phyloP scores from a whole-genome alignment of 1,140 invertebrate species.

The Drosophila bifasciata region DNA sequence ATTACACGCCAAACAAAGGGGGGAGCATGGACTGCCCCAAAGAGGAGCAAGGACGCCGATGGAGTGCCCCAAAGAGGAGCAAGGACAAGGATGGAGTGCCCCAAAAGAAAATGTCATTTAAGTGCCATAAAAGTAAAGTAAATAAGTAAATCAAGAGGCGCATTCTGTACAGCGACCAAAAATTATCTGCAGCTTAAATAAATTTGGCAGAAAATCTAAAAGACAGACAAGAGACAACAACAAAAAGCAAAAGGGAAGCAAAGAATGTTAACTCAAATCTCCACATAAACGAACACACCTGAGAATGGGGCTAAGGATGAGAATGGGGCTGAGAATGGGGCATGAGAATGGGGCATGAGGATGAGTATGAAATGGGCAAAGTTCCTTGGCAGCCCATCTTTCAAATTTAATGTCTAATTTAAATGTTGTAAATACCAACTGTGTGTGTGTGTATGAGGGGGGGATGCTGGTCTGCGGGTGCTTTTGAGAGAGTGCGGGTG shows the following conservation, averaged over 20 bases:
- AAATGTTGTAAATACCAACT: slow-evolving; percentile 78
- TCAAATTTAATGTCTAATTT: slow-evolving; percentile 83
- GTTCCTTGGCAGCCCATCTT: slow-evolving; percentile 76
- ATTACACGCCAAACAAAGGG: slow-evolving; percentile 61
- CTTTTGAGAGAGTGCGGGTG: slow-evolving; percentile 24
- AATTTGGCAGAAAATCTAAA: slow-evolving; percentile 53
- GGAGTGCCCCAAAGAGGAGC: no score
- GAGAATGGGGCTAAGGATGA: no score
- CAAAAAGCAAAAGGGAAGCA: slow-evolving; percentile 13
- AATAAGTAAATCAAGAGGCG: slow-evolving; percentile 75
- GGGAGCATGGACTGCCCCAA: neutral
- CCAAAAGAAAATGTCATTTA: slow-evolving; percentile 50
- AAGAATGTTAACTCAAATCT: slow-evolving; percentile 13
- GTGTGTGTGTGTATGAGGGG: slow-evolving; percentile 15
- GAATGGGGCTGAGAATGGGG: no score
- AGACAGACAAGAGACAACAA: slow-evolving; percentile 18
- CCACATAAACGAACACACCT: slow-evolving; percentile 52
- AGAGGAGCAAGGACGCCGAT: no score
- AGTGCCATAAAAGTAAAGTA: slow-evolving; percentile 78
- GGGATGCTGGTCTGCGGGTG: neutral
- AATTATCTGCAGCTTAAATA: slow-evolving; percentile 77
- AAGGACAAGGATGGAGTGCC: no score
- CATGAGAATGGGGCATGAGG: no score
- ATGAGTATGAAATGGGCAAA: slow-evolving; percentile 48
- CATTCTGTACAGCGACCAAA: slow-evolving; percentile 25